Evolutionary conservation across 1,140 invertebrate species (phyloP).

Genomic region (Papilio glaucus): DNA sequence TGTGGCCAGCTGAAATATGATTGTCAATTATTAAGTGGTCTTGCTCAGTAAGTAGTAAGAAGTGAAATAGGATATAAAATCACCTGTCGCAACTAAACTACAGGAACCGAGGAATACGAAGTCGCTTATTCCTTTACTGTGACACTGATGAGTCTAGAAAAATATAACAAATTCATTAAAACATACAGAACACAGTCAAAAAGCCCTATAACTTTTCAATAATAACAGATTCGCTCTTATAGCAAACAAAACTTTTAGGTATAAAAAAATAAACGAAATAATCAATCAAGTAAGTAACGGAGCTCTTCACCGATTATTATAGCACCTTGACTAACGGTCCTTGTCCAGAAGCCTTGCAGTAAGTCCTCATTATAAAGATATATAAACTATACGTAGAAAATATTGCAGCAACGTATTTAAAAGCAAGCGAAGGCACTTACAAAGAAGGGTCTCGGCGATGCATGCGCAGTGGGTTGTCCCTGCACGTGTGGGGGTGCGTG

Average conservation of each 20-base stretch:
- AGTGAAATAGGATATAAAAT: constrained; percentile 27
- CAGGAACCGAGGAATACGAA: constrained; percentile 99
- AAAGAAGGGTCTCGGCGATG: constrained; percentile 95
- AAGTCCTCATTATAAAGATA: neutral
- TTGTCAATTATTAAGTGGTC: too few relatives aligned
- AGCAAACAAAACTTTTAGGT: too few relatives aligned
- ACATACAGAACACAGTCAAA: too few relatives aligned
- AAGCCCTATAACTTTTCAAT: too few relatives aligned
- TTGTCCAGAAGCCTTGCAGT: too few relatives aligned
- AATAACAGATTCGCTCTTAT: too few relatives aligned
- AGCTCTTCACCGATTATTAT: too few relatives aligned
- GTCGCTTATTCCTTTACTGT: constrained; percentile 98
- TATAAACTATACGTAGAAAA: too few relatives aligned
- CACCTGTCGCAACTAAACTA: constrained; percentile 96
- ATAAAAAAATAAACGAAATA: too few relatives aligned
- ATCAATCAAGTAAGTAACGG: too few relatives aligned
- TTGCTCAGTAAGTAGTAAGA: neutral
- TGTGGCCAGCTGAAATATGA: constrained; percentile 91
- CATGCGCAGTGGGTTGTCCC: constrained; percentile 62
- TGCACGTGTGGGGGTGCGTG: constrained; percentile 87
- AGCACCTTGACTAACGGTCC: too few relatives aligned
- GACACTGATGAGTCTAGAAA: constrained; percentile 96
- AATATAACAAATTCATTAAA: constrained; percentile 32
- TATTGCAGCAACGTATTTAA: neutral
- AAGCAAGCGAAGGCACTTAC: constrained; percentile 86